Evolutionary conservation across 2,888 invertebrate species (phyloP), one percentile per base, ranked within the genome.

Genomic region (Malacosoma neustria): DNA sequence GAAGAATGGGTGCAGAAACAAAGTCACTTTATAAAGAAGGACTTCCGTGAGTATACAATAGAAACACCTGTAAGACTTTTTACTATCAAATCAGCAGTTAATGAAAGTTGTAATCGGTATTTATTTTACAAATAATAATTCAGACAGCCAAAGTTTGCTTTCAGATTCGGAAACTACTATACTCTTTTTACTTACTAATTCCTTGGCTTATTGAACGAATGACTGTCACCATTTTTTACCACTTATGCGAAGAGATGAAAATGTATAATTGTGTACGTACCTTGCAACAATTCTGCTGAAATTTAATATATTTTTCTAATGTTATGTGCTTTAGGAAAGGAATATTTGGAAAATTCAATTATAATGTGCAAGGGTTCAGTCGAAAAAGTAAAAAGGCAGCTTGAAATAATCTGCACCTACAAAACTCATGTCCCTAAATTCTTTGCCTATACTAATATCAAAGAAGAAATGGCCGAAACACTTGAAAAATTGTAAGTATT

Each of bases 1-100:
- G 37, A 62, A 6, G 51, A 60, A 0, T 73, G 72, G 73, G n/a
- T 65, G 2, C 42, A 48, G 7, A 63, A 65, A 34, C 60, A 66
- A 34, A 33, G 43, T 11, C 61, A 66, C 34, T 52, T 64, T 29
- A 14, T 42, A 2, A 55, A 60, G 14, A 61, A 57, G 11, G 49
- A 54, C 36, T 57, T 59, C 30, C 45, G 75, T 59, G 33, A 54
- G 61, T 49, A 51, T 51, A 36, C 46, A 57, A 39, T 9, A 22
- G 13, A n/a, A n/a, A 46, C 52, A 46, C 46, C 46, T 11, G 32
- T 13, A 33, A 32, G 52, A 2, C 35, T 38, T 15, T n/a, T 39
- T 2, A 33, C 34, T 11, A 29, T 41, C 2, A 30, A 53, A 1
- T 12, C 49, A 1, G 33, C 43, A 6, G 52, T 52, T 11, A 50